Evolutionary conservation across 2,113 vertebrate species (phyloP).

Genomic region (Syrrhaptes paradoxus): DNA sequence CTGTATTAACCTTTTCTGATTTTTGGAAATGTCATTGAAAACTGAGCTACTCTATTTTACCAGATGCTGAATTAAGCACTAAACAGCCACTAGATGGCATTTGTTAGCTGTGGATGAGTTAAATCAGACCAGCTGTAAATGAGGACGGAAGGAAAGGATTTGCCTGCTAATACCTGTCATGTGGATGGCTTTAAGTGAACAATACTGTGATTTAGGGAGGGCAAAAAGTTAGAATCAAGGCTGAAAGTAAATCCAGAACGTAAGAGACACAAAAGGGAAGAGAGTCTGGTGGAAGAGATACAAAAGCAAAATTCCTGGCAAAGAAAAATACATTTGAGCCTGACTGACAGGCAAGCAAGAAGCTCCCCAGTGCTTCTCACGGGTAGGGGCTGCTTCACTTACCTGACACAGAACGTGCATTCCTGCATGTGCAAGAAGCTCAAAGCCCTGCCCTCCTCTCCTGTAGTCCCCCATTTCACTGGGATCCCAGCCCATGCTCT

Average conservation of each 20-base stretch:
- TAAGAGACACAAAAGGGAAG: not conserved
- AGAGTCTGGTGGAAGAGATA: not conserved
- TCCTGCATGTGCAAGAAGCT: not conserved
- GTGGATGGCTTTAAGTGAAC: not conserved
- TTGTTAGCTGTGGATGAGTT: conserved; percentile 2
- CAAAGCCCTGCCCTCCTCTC: not conserved
- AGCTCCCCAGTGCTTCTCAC: not conserved
- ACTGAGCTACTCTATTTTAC: not conserved
- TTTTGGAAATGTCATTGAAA: not conserved
- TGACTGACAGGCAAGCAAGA: not conserved
- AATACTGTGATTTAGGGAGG: not conserved
- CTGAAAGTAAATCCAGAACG: not conserved
- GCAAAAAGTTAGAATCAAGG: not conserved
- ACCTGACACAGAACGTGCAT: not conserved
- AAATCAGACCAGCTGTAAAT: not conserved
- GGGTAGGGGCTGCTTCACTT: not conserved
- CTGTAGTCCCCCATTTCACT: not conserved
- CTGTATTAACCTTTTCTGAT: not conserved
- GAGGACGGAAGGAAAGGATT: not conserved
- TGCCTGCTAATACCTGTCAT: not conserved
- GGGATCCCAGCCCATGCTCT: fast-evolving
- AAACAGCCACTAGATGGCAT: conserved; percentile 60
- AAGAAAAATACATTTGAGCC: not conserved
- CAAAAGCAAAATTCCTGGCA: not conserved
- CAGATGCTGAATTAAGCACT: not conserved